Evolutionary conservation across 2,888 invertebrate genomes (phyloP), one percentile per base, ranked within the genome.

Genomic region (Gnatocerus cornutus): DNA sequence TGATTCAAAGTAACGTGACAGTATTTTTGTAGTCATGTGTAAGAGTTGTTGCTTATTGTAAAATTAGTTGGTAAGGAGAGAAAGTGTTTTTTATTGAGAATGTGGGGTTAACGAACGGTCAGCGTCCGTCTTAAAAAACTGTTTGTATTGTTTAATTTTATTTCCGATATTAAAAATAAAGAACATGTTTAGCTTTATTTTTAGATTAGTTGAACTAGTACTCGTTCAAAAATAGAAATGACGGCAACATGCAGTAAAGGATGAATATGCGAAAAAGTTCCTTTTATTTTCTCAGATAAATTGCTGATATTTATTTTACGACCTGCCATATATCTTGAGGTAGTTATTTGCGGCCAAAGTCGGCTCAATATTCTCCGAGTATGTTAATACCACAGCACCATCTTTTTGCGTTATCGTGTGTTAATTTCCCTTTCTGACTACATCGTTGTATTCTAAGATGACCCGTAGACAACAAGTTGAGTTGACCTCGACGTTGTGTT

Each of bases 401-500:
- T n/a, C n/a, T 21, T 21, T 21, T 21, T 21, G 21, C 21, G 21
- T 21, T 3, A 21, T 21, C 2, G 4, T 3, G 2, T 1, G 21
- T 21, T 21, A 21, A 21, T 21, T 21, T 33, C 33, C 33, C 33
- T 33, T 33, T 16, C 46, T 7, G 12, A 21, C 30, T 9, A 41
- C 39, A 3, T 27, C 27, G 10, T 56, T 46, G 9, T 27, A 45
- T 29, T 58, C 12, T 3, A 13, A 59, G 50, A 62, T 62, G 62
- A 62, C 62, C 59, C 33, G 59, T 21, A 61, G 29, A 30, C 14
- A 43, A 12, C 33, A n/a, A 59, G 39, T 27, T 16, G 37, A 13
- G 33, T 4, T 30, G 59, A 59, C 59, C 59, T 45, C 53, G 12
- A 16, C 37, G 9, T 30, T 30, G n/a, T 9, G 27, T 61, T 62